Conservation (phyloP, 1,140 invertebrate species). For the Papilio glaucus region DNA sequence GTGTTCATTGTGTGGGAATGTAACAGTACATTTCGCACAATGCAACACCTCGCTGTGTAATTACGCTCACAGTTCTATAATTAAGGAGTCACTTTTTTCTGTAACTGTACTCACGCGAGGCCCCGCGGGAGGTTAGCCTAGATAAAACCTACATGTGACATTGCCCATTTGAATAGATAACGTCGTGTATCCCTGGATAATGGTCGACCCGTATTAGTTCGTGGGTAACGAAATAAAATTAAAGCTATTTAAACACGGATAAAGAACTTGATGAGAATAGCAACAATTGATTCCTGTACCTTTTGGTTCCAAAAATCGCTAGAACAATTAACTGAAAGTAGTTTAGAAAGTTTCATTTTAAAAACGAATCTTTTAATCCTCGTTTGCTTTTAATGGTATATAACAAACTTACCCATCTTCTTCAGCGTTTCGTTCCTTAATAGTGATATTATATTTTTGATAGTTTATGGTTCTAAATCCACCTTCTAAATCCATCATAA, state of each 20-base stretch:
- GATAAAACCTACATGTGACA: slow-evolving; percentile 59
- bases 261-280: not conserved
- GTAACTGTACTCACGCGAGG: slow-evolving; percentile 42
- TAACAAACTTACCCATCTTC: too few relatives aligned
- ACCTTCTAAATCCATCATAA: too few relatives aligned
- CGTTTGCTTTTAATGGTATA: too few relatives aligned
- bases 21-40: slow-evolving; percentile 1
- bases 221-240: not conserved
- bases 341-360: too few relatives aligned
- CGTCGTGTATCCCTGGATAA: slow-evolving; percentile 52
- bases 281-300: not conserved
- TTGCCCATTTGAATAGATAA: slow-evolving; percentile 61
- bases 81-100: slow-evolving; percentile 33
- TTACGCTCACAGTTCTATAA: slow-evolving; percentile 8
- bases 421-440: too few relatives aligned
- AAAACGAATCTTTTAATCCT: too few relatives aligned
- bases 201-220: slow-evolving; percentile 46
- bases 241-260: not conserved
- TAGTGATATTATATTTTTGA: too few relatives aligned
- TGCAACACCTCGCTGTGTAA: slow-evolving; percentile 10
- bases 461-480: too few relatives aligned
- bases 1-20: not conserved
- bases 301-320: too few relatives aligned
- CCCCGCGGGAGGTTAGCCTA: slow-evolving; percentile 41
- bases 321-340: too few relatives aligned